Conservation (phyloP, 2,797 vertebrate species). For the Distichodus sexfasciatus region DNA sequence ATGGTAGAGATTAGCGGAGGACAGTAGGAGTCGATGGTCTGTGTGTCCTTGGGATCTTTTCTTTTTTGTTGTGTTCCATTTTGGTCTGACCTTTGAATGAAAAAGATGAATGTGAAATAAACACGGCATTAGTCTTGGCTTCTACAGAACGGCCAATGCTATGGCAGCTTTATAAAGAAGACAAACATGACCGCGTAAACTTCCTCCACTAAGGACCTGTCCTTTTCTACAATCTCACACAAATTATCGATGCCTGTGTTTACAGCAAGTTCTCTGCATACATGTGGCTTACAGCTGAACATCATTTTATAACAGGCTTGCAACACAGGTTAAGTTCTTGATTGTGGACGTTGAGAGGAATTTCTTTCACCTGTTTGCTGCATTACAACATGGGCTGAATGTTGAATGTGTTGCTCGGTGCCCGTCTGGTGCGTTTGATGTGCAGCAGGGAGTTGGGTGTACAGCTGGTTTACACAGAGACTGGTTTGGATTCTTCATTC, state of each 20-base stretch:
- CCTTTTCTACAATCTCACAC: no score
- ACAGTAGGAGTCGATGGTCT: slow-evolving; percentile 42
- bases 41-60: slow-evolving; percentile 56
- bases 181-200: slow-evolving; percentile 11
- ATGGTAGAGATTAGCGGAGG: slow-evolving; percentile 50
- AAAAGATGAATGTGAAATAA: slow-evolving; percentile 45
- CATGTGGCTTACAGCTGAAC: not conserved
- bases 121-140: slow-evolving; percentile 28
- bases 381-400: slow-evolving; percentile 64
- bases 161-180: slow-evolving; percentile 20
- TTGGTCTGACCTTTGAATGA: slow-evolving; percentile 53
- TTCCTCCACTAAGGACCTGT: not conserved
- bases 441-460: not conserved
- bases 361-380: slow-evolving; percentile 37
- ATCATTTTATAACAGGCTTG: not conserved
- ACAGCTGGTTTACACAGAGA: not conserved
- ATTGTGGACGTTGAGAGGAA: not conserved
- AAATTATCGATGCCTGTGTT: no score
- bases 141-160: slow-evolving; percentile 39
- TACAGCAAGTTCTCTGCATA: no score
- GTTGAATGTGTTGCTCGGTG: slow-evolving; percentile 63
- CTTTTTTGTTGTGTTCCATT: slow-evolving; percentile 42
- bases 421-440: slow-evolving; percentile 1
- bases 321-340: not conserved
- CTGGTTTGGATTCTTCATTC: no score